A percentile compares a stretch with the other conserved stretches of the same genome.
These are phyloP conservation scores for Bombus confusus DNA, from an alignment of 1,140 invertebrate genomes.

Conservation along the genomic window DNA sequence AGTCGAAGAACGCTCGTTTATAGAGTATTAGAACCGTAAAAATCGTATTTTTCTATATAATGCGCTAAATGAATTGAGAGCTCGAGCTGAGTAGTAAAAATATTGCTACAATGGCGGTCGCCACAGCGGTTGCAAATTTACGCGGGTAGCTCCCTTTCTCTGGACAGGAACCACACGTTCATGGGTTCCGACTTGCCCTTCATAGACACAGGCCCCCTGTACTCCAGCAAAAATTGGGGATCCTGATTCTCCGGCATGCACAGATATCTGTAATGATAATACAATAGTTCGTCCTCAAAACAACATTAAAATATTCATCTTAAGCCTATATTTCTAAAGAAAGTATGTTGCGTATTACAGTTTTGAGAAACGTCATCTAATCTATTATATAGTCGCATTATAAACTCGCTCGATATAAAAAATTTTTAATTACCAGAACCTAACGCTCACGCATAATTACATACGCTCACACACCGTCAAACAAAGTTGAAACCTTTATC, in stretches of 20 bases:
- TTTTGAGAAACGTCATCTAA: background rate
- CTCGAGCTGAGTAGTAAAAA: constrained; percentile 44
- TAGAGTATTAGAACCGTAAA: background rate
- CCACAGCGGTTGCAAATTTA: constrained; percentile 60
- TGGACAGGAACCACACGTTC: constrained; percentile 95
- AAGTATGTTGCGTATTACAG: too few relatives aligned
- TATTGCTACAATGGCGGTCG: constrained; percentile 73
- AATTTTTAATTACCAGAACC: background rate
- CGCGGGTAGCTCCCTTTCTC: constrained; percentile 80
- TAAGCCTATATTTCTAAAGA: background rate
- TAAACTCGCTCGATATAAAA: background rate
- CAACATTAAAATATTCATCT: background rate
- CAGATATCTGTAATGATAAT: constrained; percentile 87
- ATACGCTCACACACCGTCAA: background rate
- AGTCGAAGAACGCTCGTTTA: background rate
- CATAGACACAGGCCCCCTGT: constrained; percentile 95
- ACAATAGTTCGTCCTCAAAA: background rate
- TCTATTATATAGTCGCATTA: background rate
- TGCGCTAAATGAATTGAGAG: background rate
- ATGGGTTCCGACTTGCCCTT: constrained; percentile 97
- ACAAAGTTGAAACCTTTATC: background rate
- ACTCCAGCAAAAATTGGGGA: constrained; percentile 92
- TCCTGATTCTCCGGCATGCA: constrained; percentile 92
- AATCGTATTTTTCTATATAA: constrained; percentile 1
- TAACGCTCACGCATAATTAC: background rate